Evolutionary conservation across 2,888 invertebrate genomes (phyloP), one percentile per base, ranked within the genome.

Genomic region (Orthonevra nobilis): DNA sequence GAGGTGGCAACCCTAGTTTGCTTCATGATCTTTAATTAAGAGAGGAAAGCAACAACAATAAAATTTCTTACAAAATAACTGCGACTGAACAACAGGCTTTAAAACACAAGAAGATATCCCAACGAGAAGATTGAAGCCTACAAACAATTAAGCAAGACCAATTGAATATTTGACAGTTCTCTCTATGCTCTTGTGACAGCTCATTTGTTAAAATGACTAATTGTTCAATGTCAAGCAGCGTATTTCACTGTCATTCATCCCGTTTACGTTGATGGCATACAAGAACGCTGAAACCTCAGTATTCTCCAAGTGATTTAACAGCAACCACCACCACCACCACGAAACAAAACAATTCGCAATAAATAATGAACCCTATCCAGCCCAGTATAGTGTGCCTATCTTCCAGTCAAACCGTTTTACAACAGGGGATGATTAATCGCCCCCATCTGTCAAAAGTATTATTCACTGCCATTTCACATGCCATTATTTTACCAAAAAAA

Each of bases 401-500:
- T n/a, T n/a, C 46, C 56, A 44, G 56, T 56, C 38, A 23, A 52
- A 54, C 15, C 28, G 19, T 26, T 50, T 56, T 56, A 60, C 50
- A 54, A 15, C 56, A 68, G 56, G 56, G 58, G 42, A 69, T 69
- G 69, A 69, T 69, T 69, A 69, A 69, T 69, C 69, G 69, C 58
- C 69, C 58, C 69, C 50, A 69, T 69, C 69, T 69, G 69, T 69
- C 69, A 69, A 69, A 69, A 69, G 69, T 69, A 69, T 69, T 69
- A 69, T 69, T 60, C 69, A 69, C 69, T 69, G 58, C 58, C 58
- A 69, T 69, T 69, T 69, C 58, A 60, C 69, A 69, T 69, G 69
- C 58, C 58, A 69, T 69, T 69, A 69, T 60, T 60, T 69, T 44
- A 40, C 50, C 68, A 68, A 64, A 48, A 64, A 63, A n/a, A n/a